phyloP scores from a whole-genome alignment of 2,797 vertebrate genomes.

The Pangasius sanitwongsei region DNA sequence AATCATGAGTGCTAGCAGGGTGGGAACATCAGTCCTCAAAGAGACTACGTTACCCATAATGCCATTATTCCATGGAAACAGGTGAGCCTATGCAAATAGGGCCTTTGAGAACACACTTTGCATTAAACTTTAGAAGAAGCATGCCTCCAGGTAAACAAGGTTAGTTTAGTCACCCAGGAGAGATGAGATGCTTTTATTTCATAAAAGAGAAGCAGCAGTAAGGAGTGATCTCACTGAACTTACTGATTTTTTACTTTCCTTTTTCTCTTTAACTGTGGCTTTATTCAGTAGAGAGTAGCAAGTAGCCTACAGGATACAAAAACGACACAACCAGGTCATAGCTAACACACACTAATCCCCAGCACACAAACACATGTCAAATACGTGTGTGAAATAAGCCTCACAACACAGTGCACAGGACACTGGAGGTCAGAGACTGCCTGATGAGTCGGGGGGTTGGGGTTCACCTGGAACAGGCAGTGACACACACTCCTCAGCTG shows the following conservation, averaged over 20 bases:
- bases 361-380: not conserved
- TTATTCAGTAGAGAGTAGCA: slow-evolving; percentile 99
- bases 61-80: not conserved
- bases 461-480: slow-evolving; percentile 93
- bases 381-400: slow-evolving; percentile 74
- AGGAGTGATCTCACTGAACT: slow-evolving; percentile 76
- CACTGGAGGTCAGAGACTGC: not conserved
- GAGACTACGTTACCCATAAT: not conserved
- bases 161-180: slow-evolving; percentile 35
- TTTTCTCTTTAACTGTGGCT: slow-evolving; percentile 99
- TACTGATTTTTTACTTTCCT: slow-evolving; percentile 99
- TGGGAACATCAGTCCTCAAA: not conserved
- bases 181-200: not conserved
- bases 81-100: not conserved
- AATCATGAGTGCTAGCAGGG: not conserved
- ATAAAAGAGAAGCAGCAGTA: slow-evolving; percentile 19
- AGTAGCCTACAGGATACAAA: slow-evolving; percentile 98
- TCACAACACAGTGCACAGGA: slow-evolving; percentile 68
- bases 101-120: not conserved
- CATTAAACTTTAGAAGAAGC: not conserved
- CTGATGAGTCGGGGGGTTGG: not conserved
- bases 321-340: slow-evolving; percentile 99
- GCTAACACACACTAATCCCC: slow-evolving; percentile 57
- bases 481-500: slow-evolving; percentile 98
- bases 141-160: not conserved